Evolutionary conservation across 1,140 invertebrate genomes (phyloP), one percentile per base, ranked within the genome.

Genomic region (Drosophila pseudoobscura): DNA sequence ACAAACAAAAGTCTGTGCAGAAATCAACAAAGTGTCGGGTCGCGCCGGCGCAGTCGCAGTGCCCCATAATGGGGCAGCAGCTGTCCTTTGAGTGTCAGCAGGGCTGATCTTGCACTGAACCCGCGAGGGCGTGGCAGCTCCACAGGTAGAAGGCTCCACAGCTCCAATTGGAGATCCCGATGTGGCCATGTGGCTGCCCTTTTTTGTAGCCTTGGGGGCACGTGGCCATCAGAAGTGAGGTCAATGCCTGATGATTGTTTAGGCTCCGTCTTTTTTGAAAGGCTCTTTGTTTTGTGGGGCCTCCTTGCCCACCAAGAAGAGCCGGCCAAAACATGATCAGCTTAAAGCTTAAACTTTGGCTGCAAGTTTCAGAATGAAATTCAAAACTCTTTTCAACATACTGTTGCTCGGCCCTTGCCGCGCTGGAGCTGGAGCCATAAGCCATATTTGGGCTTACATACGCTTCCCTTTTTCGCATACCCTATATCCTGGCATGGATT

Each of bases 11-110:
- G 78, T 77, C 68, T 57, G 78, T 47, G 78, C 55, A 73, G 74
- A 82, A 80, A 82, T 82, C 68, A 60, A 80, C 73, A 80, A 59
- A 82, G 78, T 82, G 78, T 82, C 78, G 39, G 77, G 43, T 43
- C 13, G 45, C 44, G 31, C 17, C 35, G 44, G 24, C 22, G 22
- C 46, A 64, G 17, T 20, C 20, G 3, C 31, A 24, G 53, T 29
- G n/a, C 31, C 31, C 31, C 31, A 62, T 62, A 80, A 80, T 80
- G 66, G 72, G 59, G 1, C 66, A 50, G 47, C 78, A 78, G 79
- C 65, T 78, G 75, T 39, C 11, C 11, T 11, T 39, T 39, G 35
- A 20, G 80, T 84, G 80, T 84, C 80, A 84, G 80, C 80, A 17
- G 73, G 80, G 80, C 80, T 84, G 80, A 84, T 85, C 65, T 39